Conservation (phyloP, 2,888 invertebrate genomes). For the Nemurella pictetii region DNA sequence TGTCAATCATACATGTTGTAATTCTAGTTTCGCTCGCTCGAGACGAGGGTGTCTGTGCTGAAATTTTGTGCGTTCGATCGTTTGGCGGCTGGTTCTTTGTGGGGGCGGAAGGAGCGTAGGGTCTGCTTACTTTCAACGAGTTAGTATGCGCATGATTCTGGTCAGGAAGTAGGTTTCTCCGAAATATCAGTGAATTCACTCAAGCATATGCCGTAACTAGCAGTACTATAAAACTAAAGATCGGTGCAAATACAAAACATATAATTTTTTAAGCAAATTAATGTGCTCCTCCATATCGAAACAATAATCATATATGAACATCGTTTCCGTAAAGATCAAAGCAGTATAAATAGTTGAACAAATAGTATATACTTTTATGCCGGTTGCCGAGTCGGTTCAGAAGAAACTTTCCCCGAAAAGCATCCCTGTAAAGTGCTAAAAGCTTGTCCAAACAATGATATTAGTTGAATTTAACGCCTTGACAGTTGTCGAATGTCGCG, state of each 20-base stretch:
- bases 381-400: not conserved
- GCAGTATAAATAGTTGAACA: too few species aligned
- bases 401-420: not conserved
- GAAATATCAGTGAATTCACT: not conserved
- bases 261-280: not conserved
- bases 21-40: too few species aligned
- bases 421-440: not conserved
- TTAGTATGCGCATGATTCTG: not conserved
- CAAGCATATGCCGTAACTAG: not conserved
- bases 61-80: too few species aligned
- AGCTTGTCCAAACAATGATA: not conserved
- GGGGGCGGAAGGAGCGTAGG: too few species aligned
- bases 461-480: not conserved
- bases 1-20: not conserved
- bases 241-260: not conserved
- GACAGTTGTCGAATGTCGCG: not conserved
- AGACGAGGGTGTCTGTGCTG: too few species aligned
- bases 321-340: not conserved
- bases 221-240: not conserved
- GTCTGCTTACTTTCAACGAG: not conserved
- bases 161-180: not conserved
- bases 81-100: too few species aligned
- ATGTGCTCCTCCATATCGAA: not conserved
- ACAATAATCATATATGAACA: not conserved
- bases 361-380: not conserved